Base-by-base conservation (phyloP, 2,888 invertebrate genomes). In the Rotaria magnacalcarata region DNA sequence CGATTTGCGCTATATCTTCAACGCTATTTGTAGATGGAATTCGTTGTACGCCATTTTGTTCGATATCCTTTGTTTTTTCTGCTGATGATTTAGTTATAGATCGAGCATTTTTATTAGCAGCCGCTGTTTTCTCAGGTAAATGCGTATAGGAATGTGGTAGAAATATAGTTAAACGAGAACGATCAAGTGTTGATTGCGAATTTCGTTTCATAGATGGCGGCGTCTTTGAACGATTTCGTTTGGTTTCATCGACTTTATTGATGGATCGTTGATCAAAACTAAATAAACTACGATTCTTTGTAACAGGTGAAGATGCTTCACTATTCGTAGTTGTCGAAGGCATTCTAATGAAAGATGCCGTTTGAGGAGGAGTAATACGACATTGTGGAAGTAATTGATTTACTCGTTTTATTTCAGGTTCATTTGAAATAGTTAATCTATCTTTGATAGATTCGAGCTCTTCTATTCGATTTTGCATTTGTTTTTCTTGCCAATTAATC, bases 401-500 rank as follows among this genome's bases (percentile, higher is more conserved):
- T 34, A 4, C n/a, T 67, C 7, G 34, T 34, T 16, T 10, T 67
- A 0, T 10, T 47, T 80, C 2, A 21, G 4, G 1, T 47, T 80
- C 24, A 80, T 80, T 80, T 10, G 47, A 24, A 80, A 16, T 80
- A 0, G 11, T 14, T 80, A 47, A 80, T 24, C 11, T 43, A 14
- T n/a, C n/a, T 43, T 47, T 43, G 2, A 80, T 80, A 24, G 8
- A 80, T 80, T 80, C 80, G 34, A 80, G 80, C 24, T 80, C n/a
- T 41, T 43, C 80, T 24, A 80, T 80, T 80, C 47, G 43, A 24
- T 80, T 24, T 80, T 80, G 43, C 80, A 80, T 80, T 80, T 47
- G 80, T 47, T 47, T 80, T n/a, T 80, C 41, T 43, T 80, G 47
- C 80, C 80, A 80, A 47, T 80, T 11, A 24, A 47, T 80, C 80